phyloP scores from a whole-genome alignment of 2,888 invertebrate genomes.

The Andrena hattorfiana region DNA sequence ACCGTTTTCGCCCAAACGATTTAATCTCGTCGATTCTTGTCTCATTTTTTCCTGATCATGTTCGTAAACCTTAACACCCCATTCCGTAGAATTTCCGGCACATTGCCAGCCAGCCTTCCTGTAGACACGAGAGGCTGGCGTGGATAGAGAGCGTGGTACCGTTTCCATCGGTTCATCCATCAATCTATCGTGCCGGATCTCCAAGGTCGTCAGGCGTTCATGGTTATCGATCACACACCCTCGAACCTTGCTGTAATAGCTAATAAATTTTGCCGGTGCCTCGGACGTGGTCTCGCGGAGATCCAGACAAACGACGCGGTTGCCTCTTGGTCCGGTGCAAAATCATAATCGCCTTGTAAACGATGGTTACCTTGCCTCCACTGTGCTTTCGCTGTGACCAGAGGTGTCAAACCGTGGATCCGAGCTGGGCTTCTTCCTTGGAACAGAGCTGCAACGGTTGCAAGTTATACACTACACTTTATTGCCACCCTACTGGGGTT shows the following conservation, averaged over 20 bases:
- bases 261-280: conserved; percentile 76
- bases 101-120: conserved; percentile 52
- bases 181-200: conserved; percentile 71
- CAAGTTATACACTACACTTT: no score
- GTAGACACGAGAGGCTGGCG: conserved; percentile 30
- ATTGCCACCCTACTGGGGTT: no score
- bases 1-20: conserved; percentile 7
- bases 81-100: conserved; percentile 56
- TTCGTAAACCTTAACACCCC: conserved; percentile 47
- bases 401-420: background rate
- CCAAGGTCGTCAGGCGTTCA: conserved; percentile 73
- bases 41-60: conserved; percentile 34
- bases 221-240: conserved; percentile 74
- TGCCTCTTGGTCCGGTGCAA: conserved; percentile 27
- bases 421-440: no score
- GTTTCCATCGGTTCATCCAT: conserved; percentile 69
- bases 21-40: conserved; percentile 15
- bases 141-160: conserved; percentile 41
- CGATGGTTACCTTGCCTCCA: background rate
- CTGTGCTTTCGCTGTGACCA: background rate
- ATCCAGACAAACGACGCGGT: conserved; percentile 73
- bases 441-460: no score
- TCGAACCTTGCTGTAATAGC: conserved; percentile 71
- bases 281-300: conserved; percentile 53
- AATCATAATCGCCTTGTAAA: conserved; percentile 52